Evolutionary conservation across 2,797 vertebrate genomes (phyloP).

Genomic region (Halcyon smyrnensis): DNA sequence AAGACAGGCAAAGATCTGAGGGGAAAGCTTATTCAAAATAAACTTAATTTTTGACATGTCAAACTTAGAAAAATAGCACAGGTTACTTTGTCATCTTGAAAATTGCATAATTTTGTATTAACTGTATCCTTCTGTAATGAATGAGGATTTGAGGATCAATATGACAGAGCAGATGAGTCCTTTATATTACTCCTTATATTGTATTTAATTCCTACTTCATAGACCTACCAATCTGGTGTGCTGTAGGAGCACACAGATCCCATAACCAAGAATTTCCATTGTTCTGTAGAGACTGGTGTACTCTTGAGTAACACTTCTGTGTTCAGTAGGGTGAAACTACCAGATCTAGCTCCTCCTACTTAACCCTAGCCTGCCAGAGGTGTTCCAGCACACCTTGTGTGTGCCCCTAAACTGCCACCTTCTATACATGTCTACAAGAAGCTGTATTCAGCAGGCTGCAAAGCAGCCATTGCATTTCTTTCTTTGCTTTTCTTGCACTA

Average conservation of each 20-base stretch:
- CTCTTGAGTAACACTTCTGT: background rate
- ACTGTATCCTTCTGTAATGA: background rate
- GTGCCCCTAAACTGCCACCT: background rate
- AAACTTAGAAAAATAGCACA: background rate
- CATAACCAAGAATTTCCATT: background rate
- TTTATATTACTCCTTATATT: background rate
- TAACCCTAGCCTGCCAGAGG: background rate
- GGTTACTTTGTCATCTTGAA: background rate
- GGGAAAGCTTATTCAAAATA: background rate
- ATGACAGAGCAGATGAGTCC: background rate
- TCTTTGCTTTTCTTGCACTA: background rate
- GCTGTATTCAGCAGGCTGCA: background rate
- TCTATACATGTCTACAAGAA: background rate
- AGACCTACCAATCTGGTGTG: background rate
- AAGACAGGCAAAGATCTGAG: slow-evolving; percentile 27
- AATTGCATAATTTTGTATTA: background rate
- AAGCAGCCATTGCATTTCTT: background rate
- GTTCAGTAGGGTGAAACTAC: background rate
- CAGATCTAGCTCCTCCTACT: background rate
- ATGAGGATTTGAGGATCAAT: background rate
- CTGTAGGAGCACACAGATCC: background rate
- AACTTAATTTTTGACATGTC: background rate
- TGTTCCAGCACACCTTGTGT: background rate
- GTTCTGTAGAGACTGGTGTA: background rate
- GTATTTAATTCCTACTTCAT: background rate